Evolutionary conservation across 2,888 invertebrate genomes (phyloP).

Genomic region (Flabesymbios commensalis): DNA sequence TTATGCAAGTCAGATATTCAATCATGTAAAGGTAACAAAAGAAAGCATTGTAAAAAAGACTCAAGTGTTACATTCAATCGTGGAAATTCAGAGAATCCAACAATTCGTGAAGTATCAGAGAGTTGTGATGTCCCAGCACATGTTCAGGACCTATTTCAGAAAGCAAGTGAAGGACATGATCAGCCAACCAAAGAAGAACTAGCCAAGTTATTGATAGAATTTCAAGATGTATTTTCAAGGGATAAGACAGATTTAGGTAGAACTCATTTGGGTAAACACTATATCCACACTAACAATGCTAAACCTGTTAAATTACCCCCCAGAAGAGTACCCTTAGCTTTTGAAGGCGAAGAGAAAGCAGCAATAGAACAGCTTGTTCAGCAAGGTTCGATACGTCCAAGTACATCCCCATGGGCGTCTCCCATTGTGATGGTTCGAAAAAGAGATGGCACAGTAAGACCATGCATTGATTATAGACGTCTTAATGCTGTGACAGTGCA

Average conservation of each 20-base stretch:
- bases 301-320: background rate
- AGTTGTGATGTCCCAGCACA: too few relatives aligned
- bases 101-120: too few relatives aligned
- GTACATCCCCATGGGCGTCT: background rate
- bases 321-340: background rate
- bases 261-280: background rate
- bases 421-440: background rate
- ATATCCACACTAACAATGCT: background rate
- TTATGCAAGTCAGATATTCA: too few relatives aligned
- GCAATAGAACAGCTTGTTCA: background rate
- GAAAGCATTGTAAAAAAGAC: too few relatives aligned
- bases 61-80: too few relatives aligned
- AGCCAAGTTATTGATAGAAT: background rate
- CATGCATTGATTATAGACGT: background rate
- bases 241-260: background rate
- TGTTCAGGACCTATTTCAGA: too few relatives aligned
- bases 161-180: background rate
- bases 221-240: background rate
- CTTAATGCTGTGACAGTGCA: background rate
- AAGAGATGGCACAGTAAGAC: background rate
- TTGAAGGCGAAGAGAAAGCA: background rate
- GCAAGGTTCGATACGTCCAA: background rate
- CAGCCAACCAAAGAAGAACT: background rate
- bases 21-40: too few relatives aligned
- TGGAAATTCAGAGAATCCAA: too few relatives aligned